These are phyloP conservation scores for Phalanger gymnotis DNA, from an alignment of 2,797 vertebrate species.

Conservation along the genomic window DNA sequence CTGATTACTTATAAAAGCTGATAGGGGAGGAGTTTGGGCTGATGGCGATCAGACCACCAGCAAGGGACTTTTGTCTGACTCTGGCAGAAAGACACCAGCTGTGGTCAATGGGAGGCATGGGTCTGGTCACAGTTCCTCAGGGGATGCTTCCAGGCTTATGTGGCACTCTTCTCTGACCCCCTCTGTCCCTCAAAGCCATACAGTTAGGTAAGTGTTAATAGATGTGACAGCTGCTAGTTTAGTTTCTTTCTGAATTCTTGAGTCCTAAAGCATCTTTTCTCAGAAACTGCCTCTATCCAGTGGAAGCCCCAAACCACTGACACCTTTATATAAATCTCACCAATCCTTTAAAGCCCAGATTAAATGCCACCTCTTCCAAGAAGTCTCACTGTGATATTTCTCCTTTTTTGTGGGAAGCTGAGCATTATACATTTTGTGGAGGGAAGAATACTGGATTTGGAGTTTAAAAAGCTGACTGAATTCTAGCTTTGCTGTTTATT, in stretches of 20 bases:
- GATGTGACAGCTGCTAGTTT: background rate
- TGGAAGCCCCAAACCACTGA: background rate
- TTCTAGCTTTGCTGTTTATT: background rate
- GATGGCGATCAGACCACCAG: background rate
- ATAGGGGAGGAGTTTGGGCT: background rate
- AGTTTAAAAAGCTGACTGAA: background rate
- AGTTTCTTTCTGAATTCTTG: background rate
- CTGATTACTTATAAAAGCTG: background rate
- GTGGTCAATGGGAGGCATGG: background rate
- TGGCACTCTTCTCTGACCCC: background rate
- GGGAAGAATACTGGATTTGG: background rate
- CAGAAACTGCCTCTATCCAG: background rate
- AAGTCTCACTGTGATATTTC: background rate
- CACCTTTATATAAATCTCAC: background rate
- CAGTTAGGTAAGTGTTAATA: background rate
- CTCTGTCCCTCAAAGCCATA: background rate
- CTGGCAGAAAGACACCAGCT: background rate
- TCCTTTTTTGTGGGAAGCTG: background rate
- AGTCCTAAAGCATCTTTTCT: background rate
- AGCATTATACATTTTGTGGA: background rate
- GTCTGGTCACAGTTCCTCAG: background rate
- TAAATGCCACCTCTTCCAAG: background rate
- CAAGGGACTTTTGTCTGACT: background rate
- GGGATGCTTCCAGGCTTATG: background rate
- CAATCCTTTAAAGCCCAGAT: background rate